A percentile compares a stretch with the other conserved stretches of the same genome.
These are phyloP conservation scores for Heteropelma amictum DNA, from an alignment of 2,888 invertebrate genomes.

Conservation along the genomic window DNA sequence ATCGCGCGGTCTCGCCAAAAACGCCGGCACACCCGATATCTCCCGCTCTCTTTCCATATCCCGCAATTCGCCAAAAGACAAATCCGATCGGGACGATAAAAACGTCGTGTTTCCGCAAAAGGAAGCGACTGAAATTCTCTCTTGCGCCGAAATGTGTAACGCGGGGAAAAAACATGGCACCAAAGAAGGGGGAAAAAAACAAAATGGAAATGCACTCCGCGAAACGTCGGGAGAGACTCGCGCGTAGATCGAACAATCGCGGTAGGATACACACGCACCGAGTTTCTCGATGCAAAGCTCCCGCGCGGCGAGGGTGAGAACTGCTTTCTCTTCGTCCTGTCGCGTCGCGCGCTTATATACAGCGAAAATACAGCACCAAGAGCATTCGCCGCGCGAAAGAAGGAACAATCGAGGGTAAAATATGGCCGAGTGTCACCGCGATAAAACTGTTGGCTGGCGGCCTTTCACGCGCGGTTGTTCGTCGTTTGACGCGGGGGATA, in stretches of 20 bases:
- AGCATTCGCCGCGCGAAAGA: conserved; percentile 24
- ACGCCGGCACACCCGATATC: conserved; percentile 4
- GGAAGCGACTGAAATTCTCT: conserved; percentile 33
- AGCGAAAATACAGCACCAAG: conserved; percentile 3
- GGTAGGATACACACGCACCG: too few species aligned
- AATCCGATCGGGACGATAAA: conserved; percentile 48
- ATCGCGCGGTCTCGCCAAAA: conserved; percentile 31
- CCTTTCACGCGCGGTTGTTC: conserved; percentile 56
- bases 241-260: conserved; percentile 35
- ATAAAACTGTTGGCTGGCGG: conserved; percentile 68
- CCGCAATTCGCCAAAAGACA: conserved; percentile 33
- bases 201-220: conserved; percentile 5
- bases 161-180: not conserved
- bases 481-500: conserved; percentile 44
- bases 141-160: conserved; percentile 16
- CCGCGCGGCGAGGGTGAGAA: conserved; percentile 34
- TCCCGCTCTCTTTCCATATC: conserved; percentile 29
- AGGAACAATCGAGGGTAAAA: conserved; percentile 68
- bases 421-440: conserved; percentile 63
- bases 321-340: too few species aligned
- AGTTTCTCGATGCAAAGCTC: conserved; percentile 17
- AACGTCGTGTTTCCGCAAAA: conserved; percentile 45
- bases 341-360: too few species aligned
- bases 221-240: conserved; percentile 16
- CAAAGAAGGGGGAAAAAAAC: not conserved